phyloP scores from a whole-genome alignment of 30 jellyfish, hydroid and myxozoan species.

The Turritopsis dohrnii region DNA sequence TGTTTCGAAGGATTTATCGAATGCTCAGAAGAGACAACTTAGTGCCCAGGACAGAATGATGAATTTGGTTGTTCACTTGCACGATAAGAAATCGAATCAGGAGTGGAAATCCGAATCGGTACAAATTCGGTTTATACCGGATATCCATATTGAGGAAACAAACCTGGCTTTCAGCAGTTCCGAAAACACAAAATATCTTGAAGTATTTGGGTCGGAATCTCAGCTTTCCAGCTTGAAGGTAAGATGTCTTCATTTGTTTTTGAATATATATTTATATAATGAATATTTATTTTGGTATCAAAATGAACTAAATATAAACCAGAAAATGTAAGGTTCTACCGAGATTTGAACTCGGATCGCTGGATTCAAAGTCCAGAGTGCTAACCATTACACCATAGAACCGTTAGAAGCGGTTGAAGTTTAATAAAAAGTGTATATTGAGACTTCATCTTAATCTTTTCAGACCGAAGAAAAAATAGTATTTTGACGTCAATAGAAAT shows the following conservation, averaged over 20 bases:
- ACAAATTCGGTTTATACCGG: slow-evolving; percentile 27
- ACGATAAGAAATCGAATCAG: slow-evolving; percentile 11
- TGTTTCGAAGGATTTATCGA: background rate
- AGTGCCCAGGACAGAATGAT: slow-evolving; percentile 17
- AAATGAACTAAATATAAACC: background rate
- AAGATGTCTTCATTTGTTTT: background rate
- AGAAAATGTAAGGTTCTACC: slow-evolving; percentile 10
- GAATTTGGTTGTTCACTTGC: background rate
- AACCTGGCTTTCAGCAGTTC: background rate
- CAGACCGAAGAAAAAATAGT: too few species aligned
- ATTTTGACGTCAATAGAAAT: too few species aligned
- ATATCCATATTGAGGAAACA: background rate
- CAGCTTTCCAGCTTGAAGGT: slow-evolving; percentile 43
- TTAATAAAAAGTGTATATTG: too few species aligned
- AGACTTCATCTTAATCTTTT: too few species aligned
- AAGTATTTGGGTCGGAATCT: slow-evolving; percentile 26
- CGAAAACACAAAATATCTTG: background rate
- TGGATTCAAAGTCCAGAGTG: slow-evolving; percentile 24
- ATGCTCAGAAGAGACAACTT: slow-evolving; percentile 8
- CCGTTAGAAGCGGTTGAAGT: background rate
- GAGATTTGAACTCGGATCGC: slow-evolving; percentile 25
- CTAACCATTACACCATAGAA: slow-evolving; percentile 22
- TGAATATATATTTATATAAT: background rate
- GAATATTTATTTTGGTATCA: background rate
- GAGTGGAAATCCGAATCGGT: slow-evolving; percentile 1